Evolutionary conservation across 2,113 vertebrate genomes (phyloP), one percentile per base, ranked within the genome.

Genomic region (Addax nasomaculatus): DNA sequence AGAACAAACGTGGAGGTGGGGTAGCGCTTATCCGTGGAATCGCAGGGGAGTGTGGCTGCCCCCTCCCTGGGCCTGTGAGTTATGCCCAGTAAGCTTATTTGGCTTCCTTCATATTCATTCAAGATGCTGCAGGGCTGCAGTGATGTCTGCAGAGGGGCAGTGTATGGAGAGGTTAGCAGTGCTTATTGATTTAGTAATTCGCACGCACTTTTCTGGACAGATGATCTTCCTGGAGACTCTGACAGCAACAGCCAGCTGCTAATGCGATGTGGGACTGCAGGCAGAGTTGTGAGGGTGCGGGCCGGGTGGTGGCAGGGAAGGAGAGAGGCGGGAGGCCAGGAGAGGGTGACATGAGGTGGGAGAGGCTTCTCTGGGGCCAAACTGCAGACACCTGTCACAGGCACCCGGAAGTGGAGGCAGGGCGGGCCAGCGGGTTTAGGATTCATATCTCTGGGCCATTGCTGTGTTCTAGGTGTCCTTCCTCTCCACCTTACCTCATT

Each of bases 141-240:
- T 3, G 51, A 89, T 96, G 88, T 97, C 98, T 85, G 98, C 95
- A 76, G 96, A 98, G 3, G 36, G 91, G 96, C 91, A 53, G 88
- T n/a, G 62, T 97, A 90, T 78, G 78, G 96, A 98, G 98, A 98
- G 98, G 96, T 97, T 97, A 98, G 97, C 93, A 45, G 89, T 96
- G 95, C 97, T 94, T 98, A 98, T 98, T 97, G 98, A 98, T 98
- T 98, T 98, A 98, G 97, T 98, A 96, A 97, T 98, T 98, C 85
- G 60, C 97, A 97, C 94, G 17, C 97, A 45, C 89, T 95, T 95
- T 98, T 97, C 98, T 57, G 16, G 17, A 95, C 81, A 98, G 97
- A 97, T 98, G 97, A 96, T 97, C 97, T 97, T 98, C 94, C 95
- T 19, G 84, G 97, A 98, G 96, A 92, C 70, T 97, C 81, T 89